These are phyloP conservation scores for Pristionchus mayeri DNA, from an alignment of 2,888 invertebrate genomes.

Conservation along the genomic window DNA sequence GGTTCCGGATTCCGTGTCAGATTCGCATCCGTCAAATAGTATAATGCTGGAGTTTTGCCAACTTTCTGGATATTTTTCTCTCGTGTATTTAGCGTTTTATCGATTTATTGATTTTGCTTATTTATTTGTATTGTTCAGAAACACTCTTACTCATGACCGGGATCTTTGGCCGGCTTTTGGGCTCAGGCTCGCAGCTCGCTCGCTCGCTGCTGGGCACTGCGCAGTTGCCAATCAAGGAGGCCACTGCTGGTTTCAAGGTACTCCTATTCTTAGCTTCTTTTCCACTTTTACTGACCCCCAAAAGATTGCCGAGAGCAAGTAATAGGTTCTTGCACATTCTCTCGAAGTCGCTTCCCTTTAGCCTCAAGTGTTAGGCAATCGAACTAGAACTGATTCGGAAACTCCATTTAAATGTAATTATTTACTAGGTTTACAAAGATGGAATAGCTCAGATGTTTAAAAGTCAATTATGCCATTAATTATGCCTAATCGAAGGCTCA, in stretches of 20 bases:
- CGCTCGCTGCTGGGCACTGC: conserved; percentile 46
- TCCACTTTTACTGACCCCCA: background rate
- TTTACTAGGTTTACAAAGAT: no score
- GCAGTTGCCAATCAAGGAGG: conserved; percentile 27
- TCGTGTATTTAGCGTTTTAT: background rate
- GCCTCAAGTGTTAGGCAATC: no score
- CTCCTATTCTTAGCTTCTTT: background rate
- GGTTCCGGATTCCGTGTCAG: background rate
- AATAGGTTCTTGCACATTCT: no score
- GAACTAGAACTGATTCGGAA: no score
- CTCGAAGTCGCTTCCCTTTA: no score
- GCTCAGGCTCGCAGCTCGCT: background rate
- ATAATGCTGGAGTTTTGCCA: conserved; percentile 6
- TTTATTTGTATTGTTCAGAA: background rate
- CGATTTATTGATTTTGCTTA: background rate
- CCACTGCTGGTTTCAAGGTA: conserved; percentile 50
- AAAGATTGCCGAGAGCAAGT: no score
- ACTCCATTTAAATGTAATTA: no score
- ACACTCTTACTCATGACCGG: conserved; percentile 40
- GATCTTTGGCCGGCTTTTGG: conserved; percentile 20
- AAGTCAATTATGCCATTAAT: no score
- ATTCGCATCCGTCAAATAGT: background rate
- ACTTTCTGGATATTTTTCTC: background rate
- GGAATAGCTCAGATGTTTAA: no score
- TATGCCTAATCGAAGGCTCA: no score